These are phyloP conservation scores for Torymus texanus DNA, from an alignment of 2,888 invertebrate species.

Conservation along the genomic window DNA sequence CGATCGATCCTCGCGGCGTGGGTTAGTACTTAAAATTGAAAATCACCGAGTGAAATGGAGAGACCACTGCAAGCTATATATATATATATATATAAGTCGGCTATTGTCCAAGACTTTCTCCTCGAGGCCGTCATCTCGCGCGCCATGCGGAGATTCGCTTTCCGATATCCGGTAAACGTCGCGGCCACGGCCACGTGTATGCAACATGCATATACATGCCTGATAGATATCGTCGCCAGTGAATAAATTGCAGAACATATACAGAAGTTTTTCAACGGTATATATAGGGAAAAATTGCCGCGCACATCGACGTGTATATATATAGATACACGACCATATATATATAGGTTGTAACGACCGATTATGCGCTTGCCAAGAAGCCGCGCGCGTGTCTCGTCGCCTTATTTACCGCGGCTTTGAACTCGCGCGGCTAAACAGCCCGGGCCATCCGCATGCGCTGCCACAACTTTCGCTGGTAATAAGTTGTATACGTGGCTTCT, in stretches of 20 bases:
- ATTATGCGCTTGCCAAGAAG: slow-evolving; percentile 45
- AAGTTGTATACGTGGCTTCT: background rate
- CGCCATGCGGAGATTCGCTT: slow-evolving; percentile 39
- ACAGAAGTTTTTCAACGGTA: slow-evolving; percentile 7
- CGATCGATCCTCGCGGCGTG: slow-evolving; percentile 26
- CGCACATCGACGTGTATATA: slow-evolving; percentile 16
- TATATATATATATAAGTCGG: slow-evolving; percentile 16
- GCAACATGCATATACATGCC: slow-evolving; percentile 20
- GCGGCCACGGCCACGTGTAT: background rate
- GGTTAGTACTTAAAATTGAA: slow-evolving; percentile 50
- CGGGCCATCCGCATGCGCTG: background rate
- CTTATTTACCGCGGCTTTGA: slow-evolving; percentile 29
- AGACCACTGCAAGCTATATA: background rate
- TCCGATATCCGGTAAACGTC: slow-evolving; percentile 51
- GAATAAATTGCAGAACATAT: slow-evolving; percentile 49
- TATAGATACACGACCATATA: slow-evolving; percentile 26
- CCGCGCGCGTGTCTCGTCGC: slow-evolving; percentile 10
- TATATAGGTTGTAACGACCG: slow-evolving; percentile 9
- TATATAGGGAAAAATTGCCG: slow-evolving; percentile 12
- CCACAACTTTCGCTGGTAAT: background rate
- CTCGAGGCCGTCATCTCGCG: slow-evolving; percentile 15
- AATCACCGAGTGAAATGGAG: slow-evolving; percentile 28
- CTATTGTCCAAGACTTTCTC: slow-evolving; percentile 34
- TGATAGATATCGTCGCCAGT: background rate
- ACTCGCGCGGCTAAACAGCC: background rate